Base-by-base conservation (phyloP, 2,888 invertebrate species). In the Drosophila crucigera region DNA sequence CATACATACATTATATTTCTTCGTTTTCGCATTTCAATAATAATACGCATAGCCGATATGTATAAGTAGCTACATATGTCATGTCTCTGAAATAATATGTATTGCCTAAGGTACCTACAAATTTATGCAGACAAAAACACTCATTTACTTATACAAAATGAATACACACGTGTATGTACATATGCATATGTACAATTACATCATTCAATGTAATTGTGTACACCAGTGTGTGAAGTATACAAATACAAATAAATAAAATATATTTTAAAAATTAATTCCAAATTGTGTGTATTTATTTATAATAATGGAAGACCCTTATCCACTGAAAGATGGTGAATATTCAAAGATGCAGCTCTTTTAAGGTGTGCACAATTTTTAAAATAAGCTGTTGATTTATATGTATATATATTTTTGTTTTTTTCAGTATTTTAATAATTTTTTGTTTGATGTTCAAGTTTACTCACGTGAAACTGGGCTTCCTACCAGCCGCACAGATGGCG, bases 51-150 rank as follows among this genome's bases (percentile, higher is more conserved):
- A 37, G 55, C 56, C 47, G 35, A 56, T 67, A 72, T 66, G 41
- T 49, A 50, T 83, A 88, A 73, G 73, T 78, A 83, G 79, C 66
- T 82, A 25, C 22, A 47, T 47, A 81, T 86, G 76, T 82, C 76
- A 82, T 73, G 80, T 90, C 90, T 84, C 82, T 84, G 62, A 76
- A 73, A 55, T 25, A 37, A 19, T 28, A 86, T 83, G 82, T 90
- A 89, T 73, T 89, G 63, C 90, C 90, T 87, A 90, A 90, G 86
- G 91, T 87, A 87, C 89, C 90, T 89, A 90, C 90, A 88, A 80
- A 85, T 83, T 82, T 76, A 85, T 69, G 83, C 89, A 85, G 88
- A 89, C 84, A 6, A 54, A 53, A 28, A 53, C 67, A 88, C 88
- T 84, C 82, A 90, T 82, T 78, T 84, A 81, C 85, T 68, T 70